Evolutionary conservation across 2,113 vertebrate species (phyloP).

Genomic region (Syngnathoides biaculeatus): DNA sequence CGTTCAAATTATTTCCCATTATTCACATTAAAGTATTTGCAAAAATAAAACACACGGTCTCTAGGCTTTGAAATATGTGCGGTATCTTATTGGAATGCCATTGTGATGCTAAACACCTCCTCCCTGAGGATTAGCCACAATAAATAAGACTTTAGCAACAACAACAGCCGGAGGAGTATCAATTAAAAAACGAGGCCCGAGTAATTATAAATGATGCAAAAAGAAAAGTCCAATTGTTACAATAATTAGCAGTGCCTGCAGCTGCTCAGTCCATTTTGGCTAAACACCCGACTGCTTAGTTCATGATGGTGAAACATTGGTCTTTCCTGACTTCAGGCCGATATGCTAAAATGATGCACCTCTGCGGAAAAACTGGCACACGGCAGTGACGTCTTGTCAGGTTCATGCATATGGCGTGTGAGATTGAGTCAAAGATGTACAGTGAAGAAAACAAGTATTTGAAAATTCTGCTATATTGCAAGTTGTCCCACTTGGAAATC

Average conservation of each 20-base stretch:
- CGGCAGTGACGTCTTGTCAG: too few relatives aligned
- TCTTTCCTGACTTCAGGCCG: too few relatives aligned
- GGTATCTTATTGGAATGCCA: conserved; percentile 66
- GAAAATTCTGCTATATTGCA: too few relatives aligned
- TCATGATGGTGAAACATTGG: neutral
- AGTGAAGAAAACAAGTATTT: too few relatives aligned
- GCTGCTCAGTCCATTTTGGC: too few relatives aligned
- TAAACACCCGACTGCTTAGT: neutral
- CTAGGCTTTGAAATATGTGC: conserved; percentile 29
- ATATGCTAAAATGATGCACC: too few relatives aligned
- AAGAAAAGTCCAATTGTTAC: conserved; percentile 18
- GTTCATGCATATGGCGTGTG: too few relatives aligned
- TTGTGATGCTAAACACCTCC: conserved; percentile 63
- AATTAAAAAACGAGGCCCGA: conserved; percentile 31
- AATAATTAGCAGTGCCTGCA: neutral
- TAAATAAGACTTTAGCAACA: conserved; percentile 43
- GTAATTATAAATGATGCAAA: conserved; percentile 30
- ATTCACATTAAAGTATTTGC: neutral
- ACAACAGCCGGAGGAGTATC: conserved; percentile 5
- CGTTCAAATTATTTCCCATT: neutral
- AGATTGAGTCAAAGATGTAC: too few relatives aligned
- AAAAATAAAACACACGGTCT: neutral
- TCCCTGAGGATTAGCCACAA: conserved; percentile 29
- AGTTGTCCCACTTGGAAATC: too few relatives aligned
- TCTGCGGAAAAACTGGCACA: too few relatives aligned